Percentiles rank a stretch among this genome's conserved stretches.
These are phyloP conservation scores for Thryonomys swinderianus DNA, from an alignment of 2,113 vertebrate genomes.

Conservation along the genomic window DNA sequence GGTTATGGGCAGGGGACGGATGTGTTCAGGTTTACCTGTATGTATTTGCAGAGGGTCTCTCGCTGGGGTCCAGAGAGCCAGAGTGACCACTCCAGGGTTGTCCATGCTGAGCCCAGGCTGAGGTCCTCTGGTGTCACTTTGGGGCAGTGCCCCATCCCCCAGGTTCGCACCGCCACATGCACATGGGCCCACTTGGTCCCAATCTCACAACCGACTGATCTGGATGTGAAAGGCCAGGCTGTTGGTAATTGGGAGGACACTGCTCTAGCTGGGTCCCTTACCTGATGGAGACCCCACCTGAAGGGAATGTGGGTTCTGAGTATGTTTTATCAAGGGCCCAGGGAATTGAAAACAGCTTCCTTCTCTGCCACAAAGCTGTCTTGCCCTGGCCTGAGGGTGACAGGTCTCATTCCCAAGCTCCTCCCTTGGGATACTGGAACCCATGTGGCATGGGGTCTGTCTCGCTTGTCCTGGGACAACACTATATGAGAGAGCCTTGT, in stretches of 20 bases:
- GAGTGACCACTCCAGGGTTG: neutral
- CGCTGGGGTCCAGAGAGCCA: neutral
- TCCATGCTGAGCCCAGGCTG: neutral
- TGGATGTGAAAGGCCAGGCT: neutral
- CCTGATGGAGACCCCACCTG: neutral
- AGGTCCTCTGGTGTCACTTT: rapidly evolving
- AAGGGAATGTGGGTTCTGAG: neutral
- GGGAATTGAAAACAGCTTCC: neutral
- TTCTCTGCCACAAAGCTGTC: neutral
- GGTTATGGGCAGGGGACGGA: neutral
- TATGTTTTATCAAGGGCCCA: neutral
- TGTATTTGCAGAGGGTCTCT: neutral
- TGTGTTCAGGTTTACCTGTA: neutral
- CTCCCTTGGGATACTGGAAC: neutral
- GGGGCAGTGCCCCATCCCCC: neutral
- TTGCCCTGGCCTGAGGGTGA: neutral
- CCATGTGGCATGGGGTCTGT: neutral
- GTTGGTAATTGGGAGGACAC: neutral
- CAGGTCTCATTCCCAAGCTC: neutral
- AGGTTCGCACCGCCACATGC: rapidly evolving
- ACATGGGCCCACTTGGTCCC: neutral
- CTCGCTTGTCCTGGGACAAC: neutral
- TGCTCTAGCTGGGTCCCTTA: neutral
- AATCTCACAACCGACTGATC: neutral
- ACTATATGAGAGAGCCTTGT: neutral